Percentiles rank a stretch among this genome's conserved stretches.
These are phyloP conservation scores for Oryzias curvinotus DNA, from an alignment of 2,113 vertebrate genomes.

Conservation along the genomic window DNA sequence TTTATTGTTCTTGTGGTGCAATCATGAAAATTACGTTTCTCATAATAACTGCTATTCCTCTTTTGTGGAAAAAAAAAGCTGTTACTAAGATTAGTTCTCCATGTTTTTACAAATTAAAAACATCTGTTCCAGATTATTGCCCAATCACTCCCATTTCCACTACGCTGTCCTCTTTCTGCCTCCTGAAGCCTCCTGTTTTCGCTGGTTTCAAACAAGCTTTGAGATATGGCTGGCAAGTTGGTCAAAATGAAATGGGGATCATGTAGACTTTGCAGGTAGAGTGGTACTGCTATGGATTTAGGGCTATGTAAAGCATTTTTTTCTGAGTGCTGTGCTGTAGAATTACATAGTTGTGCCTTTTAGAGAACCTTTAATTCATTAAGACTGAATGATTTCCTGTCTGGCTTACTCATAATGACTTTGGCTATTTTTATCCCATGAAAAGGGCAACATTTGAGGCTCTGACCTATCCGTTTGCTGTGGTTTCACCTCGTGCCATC, in stretches of 20 bases:
- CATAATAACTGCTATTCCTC: too few relatives aligned
- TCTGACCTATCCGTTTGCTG: neutral
- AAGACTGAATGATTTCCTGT: too few relatives aligned
- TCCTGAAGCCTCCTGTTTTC: neutral
- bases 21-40: too few relatives aligned
- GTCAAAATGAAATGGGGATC: neutral
- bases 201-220: conserved; percentile 10
- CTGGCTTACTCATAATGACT: neutral
- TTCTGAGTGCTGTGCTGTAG: neutral
- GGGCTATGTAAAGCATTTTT: neutral
- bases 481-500: neutral
- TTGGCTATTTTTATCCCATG: neutral
- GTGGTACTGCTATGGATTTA: conserved; percentile 1
- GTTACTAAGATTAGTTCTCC: too few relatives aligned
- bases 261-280: conserved; percentile 1
- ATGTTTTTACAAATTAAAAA: neutral
- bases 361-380: neutral
- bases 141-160: neutral
- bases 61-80: too few relatives aligned
- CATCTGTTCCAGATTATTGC: neutral
- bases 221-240: neutral
- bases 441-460: neutral
- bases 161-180: neutral
- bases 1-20: too few relatives aligned
- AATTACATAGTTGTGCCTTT: conserved; percentile 4